These are phyloP conservation scores for Autographa pulchrina DNA, from an alignment of 2,888 invertebrate species.

Conservation along the genomic window DNA sequence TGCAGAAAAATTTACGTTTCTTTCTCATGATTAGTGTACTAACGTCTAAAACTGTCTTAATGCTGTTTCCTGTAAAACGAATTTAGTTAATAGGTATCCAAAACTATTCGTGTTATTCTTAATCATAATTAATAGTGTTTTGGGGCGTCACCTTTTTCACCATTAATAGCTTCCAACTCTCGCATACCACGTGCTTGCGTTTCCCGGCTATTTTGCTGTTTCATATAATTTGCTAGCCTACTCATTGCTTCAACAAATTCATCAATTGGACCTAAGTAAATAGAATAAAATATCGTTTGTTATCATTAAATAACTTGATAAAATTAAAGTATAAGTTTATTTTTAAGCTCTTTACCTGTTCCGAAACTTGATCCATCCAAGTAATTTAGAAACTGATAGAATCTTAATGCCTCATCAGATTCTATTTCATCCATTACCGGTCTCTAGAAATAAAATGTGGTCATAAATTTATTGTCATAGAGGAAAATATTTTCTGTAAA, in stretches of 20 bases:
- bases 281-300: too few species aligned
- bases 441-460: conserved; percentile 68
- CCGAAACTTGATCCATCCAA: conserved; percentile 87
- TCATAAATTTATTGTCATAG: neutral
- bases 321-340: too few species aligned
- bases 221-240: conserved; percentile 81
- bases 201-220: conserved; percentile 83
- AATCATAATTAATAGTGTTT: too few species aligned
- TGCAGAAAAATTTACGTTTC: conserved; percentile 86
- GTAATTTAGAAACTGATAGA: conserved; percentile 86
- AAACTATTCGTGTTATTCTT: too few species aligned
- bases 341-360: conserved; percentile 70
- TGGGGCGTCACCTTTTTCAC: conserved; percentile 78
- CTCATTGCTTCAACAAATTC: conserved; percentile 86
- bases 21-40: conserved; percentile 86
- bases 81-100: neutral
- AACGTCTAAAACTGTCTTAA: conserved; percentile 84
- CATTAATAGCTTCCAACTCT: conserved; percentile 86
- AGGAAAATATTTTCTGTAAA: neutral
- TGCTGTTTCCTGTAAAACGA: conserved; percentile 78
- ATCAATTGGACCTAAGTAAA: conserved; percentile 79
- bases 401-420: conserved; percentile 85
- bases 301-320: too few species aligned
- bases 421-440: conserved; percentile 88
- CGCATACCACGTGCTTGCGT: conserved; percentile 84